These are phyloP conservation scores for Pocillopora meandrina DNA, from an alignment of 92 coral and sea anemone genomes.

Conservation along the genomic window DNA sequence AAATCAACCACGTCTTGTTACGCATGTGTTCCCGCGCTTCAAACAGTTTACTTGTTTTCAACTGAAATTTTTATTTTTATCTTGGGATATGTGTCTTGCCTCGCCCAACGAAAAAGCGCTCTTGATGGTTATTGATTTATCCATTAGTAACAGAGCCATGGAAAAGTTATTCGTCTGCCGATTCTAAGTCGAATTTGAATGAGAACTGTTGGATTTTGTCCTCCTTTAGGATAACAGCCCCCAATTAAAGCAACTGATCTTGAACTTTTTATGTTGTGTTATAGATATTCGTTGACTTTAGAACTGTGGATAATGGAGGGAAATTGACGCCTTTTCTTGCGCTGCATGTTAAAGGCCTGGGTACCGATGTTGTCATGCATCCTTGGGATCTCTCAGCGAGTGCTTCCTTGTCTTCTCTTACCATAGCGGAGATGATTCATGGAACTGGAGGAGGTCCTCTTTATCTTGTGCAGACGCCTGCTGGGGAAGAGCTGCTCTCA, in stretches of 20 bases:
- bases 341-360: slow-evolving; percentile 69
- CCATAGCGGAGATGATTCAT: slow-evolving; percentile 82
- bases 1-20: too few relatives aligned
- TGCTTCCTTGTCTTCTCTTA: slow-evolving; percentile 86
- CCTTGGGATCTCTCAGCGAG: slow-evolving; percentile 77
- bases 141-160: too few relatives aligned
- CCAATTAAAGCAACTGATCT: neutral
- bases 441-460: slow-evolving; percentile 87
- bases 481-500: slow-evolving; percentile 80
- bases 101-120: too few relatives aligned
- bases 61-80: neutral
- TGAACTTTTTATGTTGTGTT: neutral
- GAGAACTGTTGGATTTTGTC: too few relatives aligned
- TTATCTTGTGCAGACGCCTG: slow-evolving; percentile 83
- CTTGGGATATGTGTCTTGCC: too few relatives aligned
- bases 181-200: too few relatives aligned
- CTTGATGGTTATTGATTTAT: too few relatives aligned
- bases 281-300: slow-evolving; percentile 75
- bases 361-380: slow-evolving; percentile 79
- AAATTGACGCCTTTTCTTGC: slow-evolving; percentile 69
- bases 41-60: neutral
- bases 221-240: too few relatives aligned
- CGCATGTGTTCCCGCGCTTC: too few relatives aligned
- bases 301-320: slow-evolving; percentile 69
- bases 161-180: too few relatives aligned